Percentiles rank a stretch among this genome's conserved stretches.
phyloP scores from a whole-genome alignment of 1,140 invertebrate genomes.

The Anoplophora glabripennis region DNA sequence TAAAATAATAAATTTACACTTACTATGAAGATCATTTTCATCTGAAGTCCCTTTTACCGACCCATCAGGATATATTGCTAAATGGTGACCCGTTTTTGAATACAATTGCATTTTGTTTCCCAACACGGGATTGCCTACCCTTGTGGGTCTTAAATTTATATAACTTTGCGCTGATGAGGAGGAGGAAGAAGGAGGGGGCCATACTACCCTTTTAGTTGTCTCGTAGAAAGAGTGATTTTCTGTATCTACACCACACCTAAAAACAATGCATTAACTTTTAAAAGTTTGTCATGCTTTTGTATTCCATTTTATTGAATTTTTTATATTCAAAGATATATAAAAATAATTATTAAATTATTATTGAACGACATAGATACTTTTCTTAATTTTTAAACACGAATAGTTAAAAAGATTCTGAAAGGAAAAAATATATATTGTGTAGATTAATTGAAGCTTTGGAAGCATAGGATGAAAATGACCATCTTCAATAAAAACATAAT shows the following conservation, averaged over 20 bases:
- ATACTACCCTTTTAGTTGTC: conserved; percentile 21
- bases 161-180: conserved; percentile 17
- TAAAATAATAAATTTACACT: conserved; percentile 25
- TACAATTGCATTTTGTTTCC: conserved; percentile 54
- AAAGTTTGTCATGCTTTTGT: too few relatives aligned
- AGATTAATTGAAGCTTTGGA: too few relatives aligned
- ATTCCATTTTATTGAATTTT: too few relatives aligned
- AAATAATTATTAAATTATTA: too few relatives aligned
- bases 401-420: too few relatives aligned
- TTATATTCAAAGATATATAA: too few relatives aligned
- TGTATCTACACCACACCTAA: conserved; percentile 6
- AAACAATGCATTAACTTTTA: too few relatives aligned
- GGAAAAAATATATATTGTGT: too few relatives aligned
- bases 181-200: conserved; percentile 32
- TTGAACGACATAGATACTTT: too few relatives aligned
- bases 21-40: conserved; percentile 56
- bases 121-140: conserved; percentile 38
- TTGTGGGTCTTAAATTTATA: conserved; percentile 20
- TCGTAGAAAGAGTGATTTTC: conserved; percentile 6
- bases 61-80: conserved; percentile 56
- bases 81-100: conserved; percentile 57
- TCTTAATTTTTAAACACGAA: too few relatives aligned
- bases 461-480: too few relatives aligned
- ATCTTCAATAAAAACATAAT: too few relatives aligned
- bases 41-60: conserved; percentile 54